Base-by-base conservation (phyloP, 2,113 vertebrate species). In the Macrotus californicus region DNA sequence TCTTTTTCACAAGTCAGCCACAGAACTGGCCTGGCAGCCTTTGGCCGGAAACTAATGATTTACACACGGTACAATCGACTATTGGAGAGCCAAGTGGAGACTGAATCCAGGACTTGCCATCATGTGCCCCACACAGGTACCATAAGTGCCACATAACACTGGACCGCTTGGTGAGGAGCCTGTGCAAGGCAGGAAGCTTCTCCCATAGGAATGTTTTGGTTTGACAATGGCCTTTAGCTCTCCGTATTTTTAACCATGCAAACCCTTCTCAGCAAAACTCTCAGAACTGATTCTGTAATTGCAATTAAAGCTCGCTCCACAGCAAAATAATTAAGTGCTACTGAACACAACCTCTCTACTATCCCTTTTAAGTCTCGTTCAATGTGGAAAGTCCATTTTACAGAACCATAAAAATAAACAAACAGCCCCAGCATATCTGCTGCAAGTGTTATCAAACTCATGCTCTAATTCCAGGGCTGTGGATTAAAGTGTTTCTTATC, bases 341-440 rank as follows among this genome's bases (percentile, higher is more conserved):
- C n/a, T 48, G n/a, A 83, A 76, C 46, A 59, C 87, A 94, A 31
- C 26, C 22, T 34, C 4, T 91, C 31, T 66, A 19, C 89, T 79
- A 80, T 93, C 50, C 76, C 72, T 79, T 81, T 81, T 72, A 95
- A 95, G 48, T 77, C 12, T 50, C n/a, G 6, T 43, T 91, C 80
- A 61, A 50, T 2, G 5, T 67, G n/a, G 67, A 80, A 95, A 95
- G 82, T 95, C 91, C 86, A 72, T 67, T 93, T 93, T 56, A 87
- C n/a, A 89, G 91, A 89, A 87, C 22, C 81, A 82, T 67, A 89
- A 93, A 97, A 94, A 91, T 85, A 95, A 96, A 92, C 21, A 94
- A 82, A 95, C 34, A 89, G 73, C 18, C 16, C 16, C 56, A 66
- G n/a, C 39, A 21, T 80, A 87, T 85, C 89, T 75, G 4, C 46